Evolutionary conservation across 2,113 vertebrate species (phyloP).

Genomic region (Elanoides forficatus): DNA sequence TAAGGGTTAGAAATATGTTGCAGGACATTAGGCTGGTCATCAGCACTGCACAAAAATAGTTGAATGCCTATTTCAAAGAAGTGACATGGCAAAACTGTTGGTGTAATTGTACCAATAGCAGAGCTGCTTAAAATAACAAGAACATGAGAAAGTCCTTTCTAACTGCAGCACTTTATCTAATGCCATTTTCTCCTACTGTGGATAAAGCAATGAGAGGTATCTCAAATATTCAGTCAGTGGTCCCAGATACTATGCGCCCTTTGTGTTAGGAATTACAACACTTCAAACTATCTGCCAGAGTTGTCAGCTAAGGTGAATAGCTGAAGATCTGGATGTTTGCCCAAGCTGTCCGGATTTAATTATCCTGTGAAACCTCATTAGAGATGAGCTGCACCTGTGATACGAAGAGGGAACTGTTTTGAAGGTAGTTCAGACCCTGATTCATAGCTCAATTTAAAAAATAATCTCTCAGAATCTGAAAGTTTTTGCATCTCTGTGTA

Average conservation of each 20-base stretch:
- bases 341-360: constrained; percentile 9
- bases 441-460: background rate
- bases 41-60: background rate
- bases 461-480: background rate
- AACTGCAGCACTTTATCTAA: background rate
- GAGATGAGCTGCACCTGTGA: constrained; percentile 7
- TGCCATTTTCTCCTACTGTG: background rate
- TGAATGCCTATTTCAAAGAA: constrained; percentile 5
- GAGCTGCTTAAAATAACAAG: constrained; percentile 12
- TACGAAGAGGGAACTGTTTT: background rate
- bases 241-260: background rate
- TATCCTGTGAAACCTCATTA: constrained; percentile 37
- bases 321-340: constrained; percentile 22
- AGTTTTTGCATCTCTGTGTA: background rate
- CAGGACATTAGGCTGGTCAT: background rate
- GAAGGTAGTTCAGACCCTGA: background rate
- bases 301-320: constrained; percentile 28
- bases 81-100: background rate
- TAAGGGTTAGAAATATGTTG: background rate
- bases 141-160: background rate
- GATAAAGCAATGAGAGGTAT: background rate
- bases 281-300: background rate
- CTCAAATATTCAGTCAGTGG: background rate
- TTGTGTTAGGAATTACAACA: constrained; percentile 36
- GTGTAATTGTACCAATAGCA: background rate